Evolutionary conservation across 64 coral and sea anemone species (phyloP).

Genomic region (Hydrozoanthus tunicans): DNA sequence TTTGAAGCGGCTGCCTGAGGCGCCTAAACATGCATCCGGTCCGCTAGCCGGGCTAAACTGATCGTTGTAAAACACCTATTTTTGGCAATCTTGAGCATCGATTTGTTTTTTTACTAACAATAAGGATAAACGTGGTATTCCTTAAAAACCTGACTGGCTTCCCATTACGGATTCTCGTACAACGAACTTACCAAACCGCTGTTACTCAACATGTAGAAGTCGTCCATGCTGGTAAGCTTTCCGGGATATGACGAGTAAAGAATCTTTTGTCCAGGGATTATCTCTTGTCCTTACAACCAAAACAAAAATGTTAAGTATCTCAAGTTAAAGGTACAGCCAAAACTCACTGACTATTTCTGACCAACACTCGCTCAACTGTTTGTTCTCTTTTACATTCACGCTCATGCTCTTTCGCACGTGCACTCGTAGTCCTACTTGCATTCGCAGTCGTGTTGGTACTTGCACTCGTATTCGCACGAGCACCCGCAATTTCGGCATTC

Average conservation of each 20-base stretch:
- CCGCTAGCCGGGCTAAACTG: too few relatives aligned
- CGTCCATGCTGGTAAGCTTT: slow-evolving; percentile 43
- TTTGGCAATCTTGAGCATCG: too few relatives aligned
- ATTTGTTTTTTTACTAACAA: too few relatives aligned
- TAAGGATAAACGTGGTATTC: background rate
- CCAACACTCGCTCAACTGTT: background rate
- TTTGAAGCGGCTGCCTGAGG: too few relatives aligned
- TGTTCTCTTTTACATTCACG: background rate
- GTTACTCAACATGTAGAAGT: slow-evolving; percentile 62
- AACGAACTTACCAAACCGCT: slow-evolving; percentile 42
- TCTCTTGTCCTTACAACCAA: background rate
- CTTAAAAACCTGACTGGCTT: background rate
- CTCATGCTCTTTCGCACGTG: background rate
- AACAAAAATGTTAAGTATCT: background rate
- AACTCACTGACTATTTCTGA: background rate
- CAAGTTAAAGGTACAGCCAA: too few relatives aligned
- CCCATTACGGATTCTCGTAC: background rate
- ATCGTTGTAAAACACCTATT: too few relatives aligned
- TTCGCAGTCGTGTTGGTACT: background rate
- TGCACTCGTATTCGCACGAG: background rate
- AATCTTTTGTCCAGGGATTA: slow-evolving; percentile 55
- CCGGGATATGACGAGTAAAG: slow-evolving; percentile 56
- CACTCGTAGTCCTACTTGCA: background rate
- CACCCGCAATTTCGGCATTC: background rate
- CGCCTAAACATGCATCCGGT: too few relatives aligned